Evolutionary conservation across 2,888 invertebrate species (phyloP).

Genomic region (Nebria brevicollis): DNA sequence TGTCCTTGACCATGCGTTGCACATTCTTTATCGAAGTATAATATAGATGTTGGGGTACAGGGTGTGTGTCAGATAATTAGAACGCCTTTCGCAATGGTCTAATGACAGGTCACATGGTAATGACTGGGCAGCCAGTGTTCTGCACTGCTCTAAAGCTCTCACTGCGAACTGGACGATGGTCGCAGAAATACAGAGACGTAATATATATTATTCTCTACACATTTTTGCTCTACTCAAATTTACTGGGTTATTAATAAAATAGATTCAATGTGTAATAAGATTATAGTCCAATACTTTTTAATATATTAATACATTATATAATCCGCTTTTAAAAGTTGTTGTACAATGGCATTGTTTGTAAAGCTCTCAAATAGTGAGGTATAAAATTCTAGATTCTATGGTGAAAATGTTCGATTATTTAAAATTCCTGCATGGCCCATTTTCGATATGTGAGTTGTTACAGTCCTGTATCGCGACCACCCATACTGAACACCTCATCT

Average conservation of each 20-base stretch:
- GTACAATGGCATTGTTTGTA: too few species aligned
- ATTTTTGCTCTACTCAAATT: too few species aligned
- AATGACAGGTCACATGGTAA: constrained; percentile 63
- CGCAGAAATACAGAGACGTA: background rate
- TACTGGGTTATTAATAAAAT: too few species aligned
- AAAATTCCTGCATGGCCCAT: background rate
- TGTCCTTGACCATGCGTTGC: constrained; percentile 19
- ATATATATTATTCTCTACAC: background rate
- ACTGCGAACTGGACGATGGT: background rate
- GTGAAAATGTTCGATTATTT: background rate
- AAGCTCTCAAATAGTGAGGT: too few species aligned
- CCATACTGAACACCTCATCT: constrained; percentile 39
- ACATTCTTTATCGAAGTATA: constrained; percentile 51
- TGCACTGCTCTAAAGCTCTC: constrained; percentile 53
- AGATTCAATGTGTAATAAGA: too few species aligned
- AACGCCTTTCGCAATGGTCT: constrained; percentile 65
- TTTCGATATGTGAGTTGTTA: background rate
- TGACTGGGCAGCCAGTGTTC: constrained; percentile 59
- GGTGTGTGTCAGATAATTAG: constrained; percentile 60
- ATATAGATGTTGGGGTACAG: constrained; percentile 61
- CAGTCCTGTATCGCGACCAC: constrained; percentile 29
- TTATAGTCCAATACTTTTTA: too few species aligned
- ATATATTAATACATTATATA: too few species aligned
- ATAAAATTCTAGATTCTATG: background rate
- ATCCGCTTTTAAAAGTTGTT: too few species aligned